Percentiles rank a stretch among this genome's conserved stretches.
Evolutionary conservation across 2,888 invertebrate species (phyloP).

Genomic region (Synergus umbraculus): DNA sequence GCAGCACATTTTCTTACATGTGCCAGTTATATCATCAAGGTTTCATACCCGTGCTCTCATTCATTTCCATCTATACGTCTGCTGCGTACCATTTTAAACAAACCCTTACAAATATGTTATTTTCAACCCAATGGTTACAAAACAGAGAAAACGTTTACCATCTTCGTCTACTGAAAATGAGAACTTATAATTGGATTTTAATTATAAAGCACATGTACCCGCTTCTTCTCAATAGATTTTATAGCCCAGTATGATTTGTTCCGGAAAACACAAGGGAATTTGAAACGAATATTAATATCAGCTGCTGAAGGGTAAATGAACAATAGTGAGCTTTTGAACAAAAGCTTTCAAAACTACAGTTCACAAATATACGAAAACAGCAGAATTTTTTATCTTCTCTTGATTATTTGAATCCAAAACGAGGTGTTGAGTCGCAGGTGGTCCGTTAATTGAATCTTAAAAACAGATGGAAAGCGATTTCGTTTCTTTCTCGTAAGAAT

Average conservation of each 20-base stretch:
- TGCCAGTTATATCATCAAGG: background rate
- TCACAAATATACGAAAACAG: too few species aligned
- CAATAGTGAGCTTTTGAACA: too few species aligned
- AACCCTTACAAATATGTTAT: background rate
- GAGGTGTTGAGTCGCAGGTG: too few species aligned
- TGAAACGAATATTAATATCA: too few species aligned
- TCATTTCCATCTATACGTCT: conserved; percentile 7
- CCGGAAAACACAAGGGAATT: background rate
- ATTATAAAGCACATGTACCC: conserved; percentile 22
- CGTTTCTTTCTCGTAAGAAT: too few species aligned
- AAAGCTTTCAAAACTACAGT: too few species aligned
- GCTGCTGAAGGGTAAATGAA: too few species aligned
- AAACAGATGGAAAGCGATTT: too few species aligned
- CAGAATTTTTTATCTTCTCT: too few species aligned
- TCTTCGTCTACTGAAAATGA: background rate
- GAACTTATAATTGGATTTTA: conserved; percentile 9
- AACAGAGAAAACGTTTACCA: background rate
- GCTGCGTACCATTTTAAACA: background rate
- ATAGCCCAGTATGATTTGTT: background rate
- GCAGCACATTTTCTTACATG: conserved; percentile 23
- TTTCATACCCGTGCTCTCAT: background rate
- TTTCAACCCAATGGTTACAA: background rate
- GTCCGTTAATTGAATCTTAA: too few species aligned
- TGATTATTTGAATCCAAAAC: too few species aligned
- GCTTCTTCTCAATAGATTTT: background rate